These are phyloP conservation scores for Drosophila paulistorum DNA, from an alignment of 1,140 invertebrate genomes.

Conservation along the genomic window DNA sequence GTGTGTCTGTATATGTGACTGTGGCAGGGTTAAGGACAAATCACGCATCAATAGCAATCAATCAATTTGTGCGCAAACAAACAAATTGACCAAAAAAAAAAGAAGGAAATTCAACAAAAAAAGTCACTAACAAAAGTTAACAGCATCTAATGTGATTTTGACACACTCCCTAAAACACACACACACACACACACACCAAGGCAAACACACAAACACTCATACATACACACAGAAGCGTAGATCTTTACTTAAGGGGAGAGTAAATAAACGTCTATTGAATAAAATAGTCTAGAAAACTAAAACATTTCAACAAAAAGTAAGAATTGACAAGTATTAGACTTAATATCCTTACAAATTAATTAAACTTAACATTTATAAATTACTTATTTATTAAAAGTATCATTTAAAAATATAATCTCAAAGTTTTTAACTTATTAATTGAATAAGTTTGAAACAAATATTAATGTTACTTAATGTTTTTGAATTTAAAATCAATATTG, in stretches of 20 bases:
- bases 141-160: constrained; percentile 80
- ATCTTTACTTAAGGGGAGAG: not conserved
- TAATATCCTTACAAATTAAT: too few species aligned
- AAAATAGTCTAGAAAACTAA: too few species aligned
- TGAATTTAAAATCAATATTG: too few species aligned
- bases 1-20: constrained; percentile 27
- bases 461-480: too few species aligned
- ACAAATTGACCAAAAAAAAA: constrained; percentile 52
- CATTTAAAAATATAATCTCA: too few species aligned
- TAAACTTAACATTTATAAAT: too few species aligned
- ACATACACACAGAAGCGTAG: not conserved
- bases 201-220: not conserved
- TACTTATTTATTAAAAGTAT: too few species aligned
- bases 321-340: too few species aligned
- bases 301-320: too few species aligned
- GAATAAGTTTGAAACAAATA: too few species aligned
- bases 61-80: constrained; percentile 74
- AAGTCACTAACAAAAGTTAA: constrained; percentile 63
- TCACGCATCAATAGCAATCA: constrained; percentile 78
- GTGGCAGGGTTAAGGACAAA: constrained; percentile 72
- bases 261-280: too few species aligned
- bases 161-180: constrained; percentile 51
- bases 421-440: too few species aligned
- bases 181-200: not conserved
- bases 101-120: constrained; percentile 17